Base-by-base conservation (phyloP, 2,113 vertebrate genomes). In the Lepus timidus region DNA sequence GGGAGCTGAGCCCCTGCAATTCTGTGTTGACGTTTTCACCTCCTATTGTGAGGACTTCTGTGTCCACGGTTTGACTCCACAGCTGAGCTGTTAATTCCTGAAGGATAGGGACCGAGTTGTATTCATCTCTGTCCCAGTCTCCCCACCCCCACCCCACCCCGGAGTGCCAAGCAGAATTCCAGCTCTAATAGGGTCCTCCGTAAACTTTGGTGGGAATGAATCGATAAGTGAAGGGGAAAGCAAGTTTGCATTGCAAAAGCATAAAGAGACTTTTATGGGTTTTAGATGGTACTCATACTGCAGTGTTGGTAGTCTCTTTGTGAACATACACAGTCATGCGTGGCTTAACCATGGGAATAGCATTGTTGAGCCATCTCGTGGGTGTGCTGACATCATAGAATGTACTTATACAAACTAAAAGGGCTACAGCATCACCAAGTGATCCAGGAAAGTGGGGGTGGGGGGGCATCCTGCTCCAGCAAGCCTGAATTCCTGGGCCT, bases 161-260 rank as follows among this genome's bases (percentile, higher is more conserved):
- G 0, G 22, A 39, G 73, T 88, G 85, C 93, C 85, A 95, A 88
- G 90, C 78, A 96, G 93, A 91, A 80, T 95, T 86, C 80, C 82
- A 84, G 65, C 94, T 71, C 89, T 68, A 14, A 62, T 23, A 86
- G 91, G 91, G 55, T 62, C 71, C 84, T 93, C 62, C 44, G 29
- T 27, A 52, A 84, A 95, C 90, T 80, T 94, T 75, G 68, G 91
- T 81, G 75, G 75, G 81, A 78, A 75, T 83, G 75, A 88, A 94
- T 61, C 92, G 73, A 73, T 91, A 74, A 73, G 36, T 44, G 92
- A 92, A 73, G 67, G 78, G 62, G 92, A 93, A 94, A 90, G 67
- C 81, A 73, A 94, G 71, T 81, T 85, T 95, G 92, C 94, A 95
- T 94, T 95, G 96, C 94, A 96, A 95, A 97, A 88, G 94, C 81